These are phyloP conservation scores for Diadegma fenestrale DNA, from an alignment of 2,888 invertebrate species.

Conservation along the genomic window DNA sequence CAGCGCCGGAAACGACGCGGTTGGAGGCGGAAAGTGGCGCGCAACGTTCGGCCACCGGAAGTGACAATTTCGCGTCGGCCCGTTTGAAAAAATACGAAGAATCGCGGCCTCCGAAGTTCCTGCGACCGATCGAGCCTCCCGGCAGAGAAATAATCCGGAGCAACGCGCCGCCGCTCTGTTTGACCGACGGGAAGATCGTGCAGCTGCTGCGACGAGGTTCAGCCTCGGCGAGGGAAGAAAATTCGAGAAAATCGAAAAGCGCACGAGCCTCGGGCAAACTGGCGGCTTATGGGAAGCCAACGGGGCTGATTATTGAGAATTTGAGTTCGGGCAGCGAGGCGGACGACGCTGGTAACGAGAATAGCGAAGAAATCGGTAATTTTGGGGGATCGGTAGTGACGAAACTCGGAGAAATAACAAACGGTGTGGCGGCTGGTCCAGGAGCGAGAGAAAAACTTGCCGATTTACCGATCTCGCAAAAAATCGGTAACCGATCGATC, in stretches of 20 bases:
- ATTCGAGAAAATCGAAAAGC: constrained; percentile 15
- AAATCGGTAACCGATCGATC: neutral
- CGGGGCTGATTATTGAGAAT: constrained; percentile 70
- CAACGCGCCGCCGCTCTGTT: constrained; percentile 58
- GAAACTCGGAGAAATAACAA: neutral
- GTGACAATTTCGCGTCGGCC: neutral
- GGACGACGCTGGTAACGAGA: constrained; percentile 31
- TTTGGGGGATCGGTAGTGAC: neutral
- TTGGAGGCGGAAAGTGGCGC: constrained; percentile 18
- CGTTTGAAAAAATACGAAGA: constrained; percentile 49
- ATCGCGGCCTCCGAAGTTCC: constrained; percentile 46
- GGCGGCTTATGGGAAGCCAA: constrained; percentile 24
- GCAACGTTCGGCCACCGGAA: neutral
- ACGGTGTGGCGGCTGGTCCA: neutral
- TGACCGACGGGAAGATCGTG: constrained; percentile 50
- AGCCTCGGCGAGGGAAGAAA: constrained; percentile 50
- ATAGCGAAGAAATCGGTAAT: neutral
- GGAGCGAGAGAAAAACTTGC: neutral
- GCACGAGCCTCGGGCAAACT: constrained; percentile 14
- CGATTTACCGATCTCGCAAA: neutral
- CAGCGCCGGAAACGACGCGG: constrained; percentile 58
- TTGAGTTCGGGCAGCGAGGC: constrained; percentile 75
- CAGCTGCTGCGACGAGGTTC: constrained; percentile 53
- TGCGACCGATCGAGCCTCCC: constrained; percentile 33
- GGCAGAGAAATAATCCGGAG: constrained; percentile 47